phyloP scores from a whole-genome alignment of 2,888 invertebrate species.

The Cephus sareptanus region DNA sequence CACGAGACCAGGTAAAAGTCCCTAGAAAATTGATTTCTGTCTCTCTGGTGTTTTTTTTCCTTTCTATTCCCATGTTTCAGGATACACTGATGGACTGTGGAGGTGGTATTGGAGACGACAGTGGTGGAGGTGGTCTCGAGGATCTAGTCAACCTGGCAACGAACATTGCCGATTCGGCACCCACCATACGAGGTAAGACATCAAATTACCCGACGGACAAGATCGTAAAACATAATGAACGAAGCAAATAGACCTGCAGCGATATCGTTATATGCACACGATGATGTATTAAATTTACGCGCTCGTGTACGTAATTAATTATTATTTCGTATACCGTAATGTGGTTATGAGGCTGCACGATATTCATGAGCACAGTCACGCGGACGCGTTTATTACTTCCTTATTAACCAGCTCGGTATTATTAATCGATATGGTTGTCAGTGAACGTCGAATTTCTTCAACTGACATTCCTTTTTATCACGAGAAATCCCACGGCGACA shows the following conservation, averaged over 20 bases:
- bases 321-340: background rate
- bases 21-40: background rate
- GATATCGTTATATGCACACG: background rate
- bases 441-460: background rate
- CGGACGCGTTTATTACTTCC: slow-evolving; percentile 11
- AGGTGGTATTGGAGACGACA: slow-evolving; percentile 24
- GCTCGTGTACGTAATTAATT: slow-evolving; percentile 10
- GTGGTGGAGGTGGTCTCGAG: slow-evolving; percentile 45
- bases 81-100: slow-evolving; percentile 58
- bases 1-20: background rate
- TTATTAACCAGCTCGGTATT: slow-evolving; percentile 7
- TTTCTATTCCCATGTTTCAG: slow-evolving; percentile 30
- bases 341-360: background rate
- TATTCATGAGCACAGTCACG: background rate
- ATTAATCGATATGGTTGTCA: slow-evolving; percentile 1
- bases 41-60: background rate
- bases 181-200: slow-evolving; percentile 53
- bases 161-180: slow-evolving; percentile 44
- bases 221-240: background rate
- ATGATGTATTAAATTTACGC: background rate
- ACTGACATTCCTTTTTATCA: background rate
- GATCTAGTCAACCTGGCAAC: slow-evolving; percentile 47
- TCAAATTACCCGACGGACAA: background rate
- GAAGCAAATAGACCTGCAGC: background rate
- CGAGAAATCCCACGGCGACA: background rate